Conservation (phyloP, 1,140 invertebrate species). For the Lordiphosa collinella region DNA sequence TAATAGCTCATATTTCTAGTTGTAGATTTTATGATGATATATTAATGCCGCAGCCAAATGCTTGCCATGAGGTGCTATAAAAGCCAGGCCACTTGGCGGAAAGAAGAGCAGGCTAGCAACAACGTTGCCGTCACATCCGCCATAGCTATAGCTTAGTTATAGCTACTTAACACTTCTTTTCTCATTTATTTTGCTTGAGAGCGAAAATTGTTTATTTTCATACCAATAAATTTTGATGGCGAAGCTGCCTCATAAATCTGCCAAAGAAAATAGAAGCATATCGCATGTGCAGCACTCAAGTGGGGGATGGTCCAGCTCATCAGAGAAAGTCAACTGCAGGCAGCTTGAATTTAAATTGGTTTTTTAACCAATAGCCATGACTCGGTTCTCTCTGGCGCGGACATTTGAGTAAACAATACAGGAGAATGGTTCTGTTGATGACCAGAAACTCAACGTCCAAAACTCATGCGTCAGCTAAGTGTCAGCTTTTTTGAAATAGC, state of each 20-base stretch:
- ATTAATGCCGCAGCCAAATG: slow-evolving; percentile 56
- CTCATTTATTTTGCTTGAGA: slow-evolving; percentile 37
- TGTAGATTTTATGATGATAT: slow-evolving; percentile 60
- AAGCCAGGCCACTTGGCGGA: slow-evolving; percentile 49
- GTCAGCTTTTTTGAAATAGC: slow-evolving; percentile 67
- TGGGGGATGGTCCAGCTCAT: no score
- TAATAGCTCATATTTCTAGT: slow-evolving; percentile 38
- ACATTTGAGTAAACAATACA: no score
- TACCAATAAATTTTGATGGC: slow-evolving; percentile 60
- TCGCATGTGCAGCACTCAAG: no score
- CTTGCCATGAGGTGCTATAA: slow-evolving; percentile 47
- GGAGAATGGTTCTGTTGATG: no score
- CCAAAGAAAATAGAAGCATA: no score
- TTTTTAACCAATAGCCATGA: no score
- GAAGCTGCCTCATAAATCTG: slow-evolving; percentile 50
- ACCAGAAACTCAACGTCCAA: neutral
- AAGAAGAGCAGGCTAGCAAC: neutral
- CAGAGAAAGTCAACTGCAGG: no score
- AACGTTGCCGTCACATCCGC: slow-evolving; percentile 21
- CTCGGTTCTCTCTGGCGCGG: no score
- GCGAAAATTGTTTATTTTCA: slow-evolving; percentile 65
- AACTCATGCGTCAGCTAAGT: slow-evolving; percentile 67
- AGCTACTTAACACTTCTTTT: slow-evolving; percentile 56
- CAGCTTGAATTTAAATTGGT: no score
- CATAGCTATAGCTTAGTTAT: slow-evolving; percentile 22